A percentile compares a stretch with the other conserved stretches of the same genome.
phyloP scores from a whole-genome alignment of 2,888 invertebrate genomes.

The Keiferia lycopersicella region DNA sequence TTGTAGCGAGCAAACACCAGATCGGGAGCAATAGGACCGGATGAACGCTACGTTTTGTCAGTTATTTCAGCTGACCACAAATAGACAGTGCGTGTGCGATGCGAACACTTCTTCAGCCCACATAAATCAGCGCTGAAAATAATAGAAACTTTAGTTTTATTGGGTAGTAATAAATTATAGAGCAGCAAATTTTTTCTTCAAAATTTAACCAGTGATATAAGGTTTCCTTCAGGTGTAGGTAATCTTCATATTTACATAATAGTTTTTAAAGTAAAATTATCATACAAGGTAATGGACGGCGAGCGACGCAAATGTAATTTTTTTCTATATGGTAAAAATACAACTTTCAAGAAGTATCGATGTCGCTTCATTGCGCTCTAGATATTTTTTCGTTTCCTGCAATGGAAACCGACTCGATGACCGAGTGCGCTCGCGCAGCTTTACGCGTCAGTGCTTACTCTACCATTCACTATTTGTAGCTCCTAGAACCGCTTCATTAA shows the following conservation, averaged over 20 bases:
- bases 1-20: conserved; percentile 47
- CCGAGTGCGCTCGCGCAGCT: conserved; percentile 41
- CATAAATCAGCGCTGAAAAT: conserved; percentile 60
- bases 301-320: too few species aligned
- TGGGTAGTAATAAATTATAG: conserved; percentile 42
- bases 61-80: conserved; percentile 67
- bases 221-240: too few species aligned
- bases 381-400: conserved; percentile 19
- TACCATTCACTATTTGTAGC: conserved; percentile 35
- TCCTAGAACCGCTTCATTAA: conserved; percentile 8
- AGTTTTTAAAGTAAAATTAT: too few species aligned
- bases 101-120: conserved; percentile 57
- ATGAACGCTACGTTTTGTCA: conserved; percentile 63
- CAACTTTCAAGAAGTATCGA: neutral
- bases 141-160: conserved; percentile 50
- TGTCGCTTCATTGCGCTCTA: conserved; percentile 8
- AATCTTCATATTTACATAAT: too few species aligned
- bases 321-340: too few species aligned
- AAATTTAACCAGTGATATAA: too few species aligned
- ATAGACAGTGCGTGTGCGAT: conserved; percentile 56
- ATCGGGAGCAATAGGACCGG: conserved; percentile 52
- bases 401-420: conserved; percentile 3
- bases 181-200: conserved; percentile 29
- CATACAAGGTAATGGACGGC: too few species aligned
- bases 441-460: conserved; percentile 36